These are phyloP conservation scores for Pteruthius melanotis DNA, from an alignment of 2,113 vertebrate genomes.

Conservation along the genomic window DNA sequence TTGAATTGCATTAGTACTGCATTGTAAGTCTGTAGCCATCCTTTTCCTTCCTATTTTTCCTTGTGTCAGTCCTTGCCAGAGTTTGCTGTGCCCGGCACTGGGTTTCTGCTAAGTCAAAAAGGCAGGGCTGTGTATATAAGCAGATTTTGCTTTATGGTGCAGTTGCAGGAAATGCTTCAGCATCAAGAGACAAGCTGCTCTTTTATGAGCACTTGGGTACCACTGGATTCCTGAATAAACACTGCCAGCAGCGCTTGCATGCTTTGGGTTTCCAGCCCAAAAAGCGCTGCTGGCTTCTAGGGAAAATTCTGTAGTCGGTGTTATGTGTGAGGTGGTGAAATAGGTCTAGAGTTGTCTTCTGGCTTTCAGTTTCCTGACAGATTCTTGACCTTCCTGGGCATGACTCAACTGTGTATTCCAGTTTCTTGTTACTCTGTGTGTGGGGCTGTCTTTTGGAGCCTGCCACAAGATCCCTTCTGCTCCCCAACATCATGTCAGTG, in stretches of 20 bases:
- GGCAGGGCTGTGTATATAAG: neutral
- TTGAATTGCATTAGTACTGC: neutral
- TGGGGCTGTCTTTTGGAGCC: neutral
- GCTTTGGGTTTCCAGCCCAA: neutral
- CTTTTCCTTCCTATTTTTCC: neutral
- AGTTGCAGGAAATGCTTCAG: neutral
- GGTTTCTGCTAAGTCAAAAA: neutral
- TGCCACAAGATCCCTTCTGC: neutral
- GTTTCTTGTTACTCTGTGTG: accelerated
- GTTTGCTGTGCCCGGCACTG: neutral
- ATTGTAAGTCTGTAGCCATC: neutral
- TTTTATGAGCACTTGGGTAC: neutral
- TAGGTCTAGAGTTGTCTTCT: neutral
- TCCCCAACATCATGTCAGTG: neutral
- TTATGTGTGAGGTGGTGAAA: neutral
- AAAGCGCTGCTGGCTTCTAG: neutral
- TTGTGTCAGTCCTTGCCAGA: neutral
- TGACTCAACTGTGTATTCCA: neutral
- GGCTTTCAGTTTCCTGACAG: neutral
- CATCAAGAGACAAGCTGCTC: neutral
- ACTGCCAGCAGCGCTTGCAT: accelerated
- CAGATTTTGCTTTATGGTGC: neutral
- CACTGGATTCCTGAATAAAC: neutral
- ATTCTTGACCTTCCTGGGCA: accelerated
- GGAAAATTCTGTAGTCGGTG: neutral